Conservation (phyloP, 2,888 invertebrate species). For the Merodon equestris region DNA sequence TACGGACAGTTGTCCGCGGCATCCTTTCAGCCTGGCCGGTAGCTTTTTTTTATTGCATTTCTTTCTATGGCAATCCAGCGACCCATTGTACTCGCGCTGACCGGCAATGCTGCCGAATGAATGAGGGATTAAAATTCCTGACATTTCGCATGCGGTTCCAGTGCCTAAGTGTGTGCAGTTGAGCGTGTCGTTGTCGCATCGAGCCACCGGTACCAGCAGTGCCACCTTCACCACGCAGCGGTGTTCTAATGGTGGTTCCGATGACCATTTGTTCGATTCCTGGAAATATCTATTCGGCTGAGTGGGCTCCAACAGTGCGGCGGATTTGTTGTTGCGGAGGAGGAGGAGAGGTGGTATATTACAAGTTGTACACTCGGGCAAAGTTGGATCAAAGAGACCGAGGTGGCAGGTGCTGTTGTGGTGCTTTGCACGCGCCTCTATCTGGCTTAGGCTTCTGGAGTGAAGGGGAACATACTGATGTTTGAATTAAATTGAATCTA, state of each 20-base stretch:
- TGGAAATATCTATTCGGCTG: conserved; percentile 49
- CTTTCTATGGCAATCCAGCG: conserved; percentile 45
- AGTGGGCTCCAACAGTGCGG: conserved; percentile 32
- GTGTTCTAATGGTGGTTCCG: conserved; percentile 54
- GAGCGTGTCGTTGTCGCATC: conserved; percentile 56
- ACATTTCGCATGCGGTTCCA: conserved; percentile 56
- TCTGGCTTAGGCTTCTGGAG: too few species aligned
- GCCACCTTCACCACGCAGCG: conserved; percentile 50
- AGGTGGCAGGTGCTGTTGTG: conserved; percentile 55
- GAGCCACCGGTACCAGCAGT: conserved; percentile 15
- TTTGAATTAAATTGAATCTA: conserved; percentile 34
- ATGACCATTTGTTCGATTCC: conserved; percentile 67
- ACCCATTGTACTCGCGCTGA: conserved; percentile 48
- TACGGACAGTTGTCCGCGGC: conserved; percentile 34
- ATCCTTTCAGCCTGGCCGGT: conserved; percentile 38
- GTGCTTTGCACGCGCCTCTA: too few species aligned
- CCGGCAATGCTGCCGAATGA: conserved; percentile 47
- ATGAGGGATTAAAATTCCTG: conserved; percentile 68
- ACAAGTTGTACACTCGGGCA: conserved; percentile 41
- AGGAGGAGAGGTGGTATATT: conserved; percentile 33
- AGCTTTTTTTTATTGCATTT: conserved; percentile 8
- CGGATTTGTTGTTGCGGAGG: conserved; percentile 15
- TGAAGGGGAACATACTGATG: not conserved
- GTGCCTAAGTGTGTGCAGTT: conserved; percentile 38
- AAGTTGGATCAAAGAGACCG: conserved; percentile 50